phyloP scores from a whole-genome alignment of 2,888 invertebrate genomes.

The Pollenia amentaria region DNA sequence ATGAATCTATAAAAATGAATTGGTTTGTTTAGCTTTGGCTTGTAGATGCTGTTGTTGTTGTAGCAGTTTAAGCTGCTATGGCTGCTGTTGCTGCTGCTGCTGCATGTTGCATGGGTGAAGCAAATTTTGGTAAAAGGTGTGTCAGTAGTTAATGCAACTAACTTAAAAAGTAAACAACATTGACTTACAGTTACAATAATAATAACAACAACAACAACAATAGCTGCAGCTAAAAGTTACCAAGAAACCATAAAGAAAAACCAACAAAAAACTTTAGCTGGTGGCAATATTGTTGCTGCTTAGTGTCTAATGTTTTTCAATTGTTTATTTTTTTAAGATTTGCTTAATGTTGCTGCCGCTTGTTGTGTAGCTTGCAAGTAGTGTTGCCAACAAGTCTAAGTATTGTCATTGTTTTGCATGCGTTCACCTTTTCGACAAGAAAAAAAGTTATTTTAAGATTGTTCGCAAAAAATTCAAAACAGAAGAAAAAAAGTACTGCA shows the following conservation, averaged over 20 bases:
- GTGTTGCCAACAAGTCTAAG: constrained; percentile 69
- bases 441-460: constrained; percentile 38
- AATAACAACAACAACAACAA: constrained; percentile 18
- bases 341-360: constrained; percentile 26
- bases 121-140: constrained; percentile 79
- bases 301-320: constrained; percentile 52
- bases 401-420: constrained; percentile 71
- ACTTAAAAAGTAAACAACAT: constrained; percentile 71
- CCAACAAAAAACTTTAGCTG: constrained; percentile 73
- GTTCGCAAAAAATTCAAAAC: constrained; percentile 22
- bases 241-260: constrained; percentile 42
- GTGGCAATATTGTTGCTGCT: constrained; percentile 72
- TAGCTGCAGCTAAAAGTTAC: neutral
- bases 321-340: constrained; percentile 36
- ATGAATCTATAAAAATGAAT: constrained; percentile 73
- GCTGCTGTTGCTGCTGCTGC: constrained; percentile 70
- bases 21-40: constrained; percentile 66
- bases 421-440: constrained; percentile 63
- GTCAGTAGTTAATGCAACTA: constrained; percentile 79
- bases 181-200: constrained; percentile 57
- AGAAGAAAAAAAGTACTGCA: neutral
- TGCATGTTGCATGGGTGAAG: constrained; percentile 71
- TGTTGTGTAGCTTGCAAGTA: constrained; percentile 36
- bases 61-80: constrained; percentile 52
- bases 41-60: constrained; percentile 53